Conservation (phyloP, 64 coral and sea anemone species). For the Orbicella faveolata region DNA sequence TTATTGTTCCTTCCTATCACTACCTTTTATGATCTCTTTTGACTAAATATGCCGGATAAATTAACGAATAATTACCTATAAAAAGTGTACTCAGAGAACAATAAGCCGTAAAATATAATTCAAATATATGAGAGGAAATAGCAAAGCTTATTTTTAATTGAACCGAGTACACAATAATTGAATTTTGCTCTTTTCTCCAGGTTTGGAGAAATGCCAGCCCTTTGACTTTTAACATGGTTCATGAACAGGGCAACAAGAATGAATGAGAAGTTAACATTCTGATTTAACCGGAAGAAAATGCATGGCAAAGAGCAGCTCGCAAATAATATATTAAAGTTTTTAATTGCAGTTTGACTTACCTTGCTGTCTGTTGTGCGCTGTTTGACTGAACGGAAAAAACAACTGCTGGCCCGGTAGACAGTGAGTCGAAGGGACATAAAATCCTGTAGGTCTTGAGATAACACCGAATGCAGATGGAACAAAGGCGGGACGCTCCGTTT, state of each 20-base stretch:
- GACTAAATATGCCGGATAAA: not conserved
- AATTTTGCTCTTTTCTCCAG: not conserved
- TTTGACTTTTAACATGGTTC: not conserved
- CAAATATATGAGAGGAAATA: not conserved
- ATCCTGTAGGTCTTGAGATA: not conserved
- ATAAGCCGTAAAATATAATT: conserved; percentile 6
- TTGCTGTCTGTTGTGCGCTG: conserved; percentile 1
- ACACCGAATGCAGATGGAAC: conserved; percentile 20
- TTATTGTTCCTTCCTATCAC: not conserved
- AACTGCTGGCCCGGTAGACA: conserved; percentile 9
- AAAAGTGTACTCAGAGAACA: conserved; percentile 5
- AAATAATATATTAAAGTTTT: no score
- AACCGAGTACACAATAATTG: not conserved
- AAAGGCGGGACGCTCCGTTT: not conserved
- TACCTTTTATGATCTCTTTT: conserved; percentile 6
- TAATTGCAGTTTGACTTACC: not conserved
- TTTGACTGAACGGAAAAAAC: conserved; percentile 26
- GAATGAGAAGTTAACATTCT: not conserved
- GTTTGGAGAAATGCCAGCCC: not conserved
- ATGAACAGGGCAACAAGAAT: not conserved
- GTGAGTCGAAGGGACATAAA: conserved; percentile 34
- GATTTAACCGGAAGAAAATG: not conserved
- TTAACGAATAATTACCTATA: conserved; percentile 14
- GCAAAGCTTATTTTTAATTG: conserved; percentile 4
- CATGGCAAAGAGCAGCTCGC: no score